Evolutionary conservation across 2,113 vertebrate species (phyloP).

Genomic region (Abramis brama): DNA sequence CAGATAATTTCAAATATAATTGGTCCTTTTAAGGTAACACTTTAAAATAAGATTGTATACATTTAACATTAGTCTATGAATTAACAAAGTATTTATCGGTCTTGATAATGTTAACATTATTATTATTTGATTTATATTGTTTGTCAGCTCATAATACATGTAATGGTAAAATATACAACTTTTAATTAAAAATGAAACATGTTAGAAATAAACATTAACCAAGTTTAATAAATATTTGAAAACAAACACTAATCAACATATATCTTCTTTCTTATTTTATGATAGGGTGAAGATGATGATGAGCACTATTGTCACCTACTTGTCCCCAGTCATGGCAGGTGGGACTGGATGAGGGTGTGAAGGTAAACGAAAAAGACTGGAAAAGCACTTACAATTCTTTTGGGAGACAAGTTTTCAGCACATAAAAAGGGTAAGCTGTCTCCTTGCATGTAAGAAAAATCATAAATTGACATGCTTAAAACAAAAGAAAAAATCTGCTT

Average conservation of each 20-base stretch:
- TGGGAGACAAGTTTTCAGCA: conserved; percentile 19
- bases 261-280: conserved; percentile 43
- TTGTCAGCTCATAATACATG: not conserved
- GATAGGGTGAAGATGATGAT: conserved; percentile 74
- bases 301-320: conserved; percentile 67
- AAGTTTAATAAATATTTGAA: not conserved
- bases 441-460: not conserved
- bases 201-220: too few species aligned
- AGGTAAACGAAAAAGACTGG: not conserved
- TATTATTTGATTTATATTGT: not conserved
- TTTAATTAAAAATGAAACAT: not conserved
- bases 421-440: conserved; percentile 5
- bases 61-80: not conserved
- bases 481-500: not conserved
- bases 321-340: conserved; percentile 73
- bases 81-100: not conserved
- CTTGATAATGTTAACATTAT: not conserved
- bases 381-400: conserved; percentile 5
- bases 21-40: too few species aligned
- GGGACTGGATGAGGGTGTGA: conserved; percentile 77
- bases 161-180: not conserved
- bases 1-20: too few species aligned
- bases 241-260: not conserved
- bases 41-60: too few species aligned
- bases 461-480: not conserved